phyloP scores from a whole-genome alignment of 2,797 vertebrate species.

The Champsocephalus gunnari region DNA sequence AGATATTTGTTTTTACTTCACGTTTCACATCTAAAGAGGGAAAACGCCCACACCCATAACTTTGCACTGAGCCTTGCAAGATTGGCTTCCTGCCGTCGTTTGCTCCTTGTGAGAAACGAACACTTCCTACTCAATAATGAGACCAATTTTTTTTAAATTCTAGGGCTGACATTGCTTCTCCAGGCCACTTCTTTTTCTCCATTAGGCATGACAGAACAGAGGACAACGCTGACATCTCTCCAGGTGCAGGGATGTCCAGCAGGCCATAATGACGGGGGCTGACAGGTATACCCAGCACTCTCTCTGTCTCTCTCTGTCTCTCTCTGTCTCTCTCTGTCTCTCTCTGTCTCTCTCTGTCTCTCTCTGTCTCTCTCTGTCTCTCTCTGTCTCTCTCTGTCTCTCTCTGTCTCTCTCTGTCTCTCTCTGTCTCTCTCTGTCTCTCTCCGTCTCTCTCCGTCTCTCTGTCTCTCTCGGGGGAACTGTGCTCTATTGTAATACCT shows the following conservation, averaged over 20 bases:
- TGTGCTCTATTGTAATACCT: conserved; percentile 28
- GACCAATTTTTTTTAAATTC: conserved; percentile 53
- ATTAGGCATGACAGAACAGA: conserved; percentile 59
- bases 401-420: conserved; percentile 38
- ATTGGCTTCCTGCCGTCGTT: conserved; percentile 61
- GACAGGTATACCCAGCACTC: conserved; percentile 63
- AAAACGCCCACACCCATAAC: conserved; percentile 58
- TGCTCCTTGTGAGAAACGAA: conserved; percentile 53
- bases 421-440: conserved; percentile 2
- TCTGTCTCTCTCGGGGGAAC: conserved; percentile 34
- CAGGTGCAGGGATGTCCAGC: conserved; percentile 64
- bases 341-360: conserved; percentile 2
- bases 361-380: no score
- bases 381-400: not conserved
- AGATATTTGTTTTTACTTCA: conserved; percentile 76
- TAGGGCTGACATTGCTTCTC: conserved; percentile 30
- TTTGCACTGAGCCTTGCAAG: conserved; percentile 22
- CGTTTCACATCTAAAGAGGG: conserved; percentile 62
- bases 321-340: conserved; percentile 38
- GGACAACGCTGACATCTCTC: conserved; percentile 53
- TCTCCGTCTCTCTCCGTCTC: no score
- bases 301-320: conserved; percentile 40
- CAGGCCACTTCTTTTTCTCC: conserved; percentile 26
- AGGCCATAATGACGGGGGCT: conserved; percentile 46
- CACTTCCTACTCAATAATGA: conserved; percentile 68